phyloP scores from a whole-genome alignment of 2,797 vertebrate species.

The Diglossa cyanea region DNA sequence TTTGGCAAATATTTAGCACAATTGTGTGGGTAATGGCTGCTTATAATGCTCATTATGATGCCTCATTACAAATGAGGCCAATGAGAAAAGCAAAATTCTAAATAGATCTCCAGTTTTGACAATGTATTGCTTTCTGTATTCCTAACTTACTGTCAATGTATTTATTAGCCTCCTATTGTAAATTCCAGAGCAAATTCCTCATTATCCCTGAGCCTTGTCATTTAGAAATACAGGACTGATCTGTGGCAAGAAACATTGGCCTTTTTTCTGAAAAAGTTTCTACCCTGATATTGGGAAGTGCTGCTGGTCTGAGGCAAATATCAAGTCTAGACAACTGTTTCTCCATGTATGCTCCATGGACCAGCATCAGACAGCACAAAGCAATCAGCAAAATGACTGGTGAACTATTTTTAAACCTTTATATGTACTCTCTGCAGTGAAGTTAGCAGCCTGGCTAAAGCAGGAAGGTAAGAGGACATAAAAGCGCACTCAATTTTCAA shows the following conservation, averaged over 20 bases:
- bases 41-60: not conserved
- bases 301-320: not conserved
- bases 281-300: not conserved
- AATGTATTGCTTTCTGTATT: not conserved
- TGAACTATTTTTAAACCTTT: conserved; percentile 21
- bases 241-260: not conserved
- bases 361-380: not conserved
- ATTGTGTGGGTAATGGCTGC: not conserved
- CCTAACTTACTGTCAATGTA: not conserved
- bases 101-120: not conserved
- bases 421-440: not conserved
- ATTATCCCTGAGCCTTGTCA: not conserved
- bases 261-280: not conserved
- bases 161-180: not conserved
- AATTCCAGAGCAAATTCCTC: not conserved
- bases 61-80: not conserved
- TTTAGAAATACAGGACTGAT: not conserved
- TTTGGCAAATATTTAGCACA: not conserved
- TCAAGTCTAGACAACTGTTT: not conserved
- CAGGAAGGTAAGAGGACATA: not conserved
- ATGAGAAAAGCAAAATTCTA: not conserved
- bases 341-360: not conserved
- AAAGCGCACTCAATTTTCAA: not conserved
- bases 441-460: not conserved
- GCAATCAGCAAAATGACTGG: not conserved